Evolutionary conservation across 2,113 vertebrate species (phyloP).

Genomic region (Oncorhynchus masou): DNA sequence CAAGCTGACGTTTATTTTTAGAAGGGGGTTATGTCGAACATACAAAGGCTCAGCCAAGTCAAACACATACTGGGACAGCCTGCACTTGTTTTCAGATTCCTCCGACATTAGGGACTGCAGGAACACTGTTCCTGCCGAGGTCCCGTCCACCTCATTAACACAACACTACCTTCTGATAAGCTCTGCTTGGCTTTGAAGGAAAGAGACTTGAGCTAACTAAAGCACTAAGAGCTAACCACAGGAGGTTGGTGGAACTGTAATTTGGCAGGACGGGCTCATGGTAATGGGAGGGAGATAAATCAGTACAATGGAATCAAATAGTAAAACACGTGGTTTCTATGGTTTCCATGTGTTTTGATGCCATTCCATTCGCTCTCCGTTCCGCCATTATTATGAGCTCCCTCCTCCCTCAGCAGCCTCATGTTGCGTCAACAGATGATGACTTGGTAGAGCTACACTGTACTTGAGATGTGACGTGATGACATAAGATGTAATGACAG

Average conservation of each 20-base stretch:
- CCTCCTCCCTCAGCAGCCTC: too few species aligned
- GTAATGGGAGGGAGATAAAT: too few species aligned
- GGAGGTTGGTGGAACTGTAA: too few species aligned
- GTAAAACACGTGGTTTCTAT: too few species aligned
- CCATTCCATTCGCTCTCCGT: too few species aligned
- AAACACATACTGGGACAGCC: constrained; percentile 65
- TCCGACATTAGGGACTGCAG: constrained; percentile 47
- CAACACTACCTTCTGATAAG: constrained; percentile 42
- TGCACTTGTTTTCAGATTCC: constrained; percentile 69
- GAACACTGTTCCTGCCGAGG: constrained; percentile 24
- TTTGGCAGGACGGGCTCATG: too few species aligned
- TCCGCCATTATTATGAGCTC: too few species aligned
- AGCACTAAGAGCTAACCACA: too few species aligned
- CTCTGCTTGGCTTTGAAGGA: constrained; percentile 23
- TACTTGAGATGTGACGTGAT: too few species aligned
- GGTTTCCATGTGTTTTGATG: too few species aligned
- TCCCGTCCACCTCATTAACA: constrained; percentile 33
- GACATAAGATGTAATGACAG: neutral
- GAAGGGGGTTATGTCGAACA: constrained; percentile 53
- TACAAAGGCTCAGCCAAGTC: constrained; percentile 58
- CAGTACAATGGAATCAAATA: too few species aligned
- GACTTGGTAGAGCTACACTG: neutral
- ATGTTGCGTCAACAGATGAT: neutral
- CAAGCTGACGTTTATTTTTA: constrained; percentile 58
- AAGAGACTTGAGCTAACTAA: neutral